Evolutionary conservation across 2,113 vertebrate species (phyloP).

Genomic region (Apistogramma diplotaenia): DNA sequence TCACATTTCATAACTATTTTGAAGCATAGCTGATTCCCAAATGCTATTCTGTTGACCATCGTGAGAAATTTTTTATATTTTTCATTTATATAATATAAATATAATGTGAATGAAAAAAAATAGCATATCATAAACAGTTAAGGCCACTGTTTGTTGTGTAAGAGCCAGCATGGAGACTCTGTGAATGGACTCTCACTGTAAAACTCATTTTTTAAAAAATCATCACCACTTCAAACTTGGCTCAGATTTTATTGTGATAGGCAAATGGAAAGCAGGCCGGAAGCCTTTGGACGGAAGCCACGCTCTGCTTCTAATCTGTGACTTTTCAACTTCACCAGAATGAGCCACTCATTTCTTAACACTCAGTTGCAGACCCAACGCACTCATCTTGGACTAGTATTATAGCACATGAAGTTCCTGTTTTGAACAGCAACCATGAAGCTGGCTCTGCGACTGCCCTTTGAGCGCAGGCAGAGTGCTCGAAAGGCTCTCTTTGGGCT

Average conservation of each 20-base stretch:
- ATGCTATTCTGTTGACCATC: neutral
- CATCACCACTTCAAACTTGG: neutral
- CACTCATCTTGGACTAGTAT: neutral
- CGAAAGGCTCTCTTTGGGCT: neutral
- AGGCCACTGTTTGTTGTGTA: neutral
- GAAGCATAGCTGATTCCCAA: neutral
- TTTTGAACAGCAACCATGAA: neutral
- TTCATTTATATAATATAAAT: too few species aligned
- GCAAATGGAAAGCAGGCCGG: neutral
- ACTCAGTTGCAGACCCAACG: neutral
- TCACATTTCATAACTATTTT: neutral
- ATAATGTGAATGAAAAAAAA: neutral
- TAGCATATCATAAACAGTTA: neutral
- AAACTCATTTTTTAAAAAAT: neutral
- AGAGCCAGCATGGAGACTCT: neutral
- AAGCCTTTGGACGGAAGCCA: constrained; percentile 5
- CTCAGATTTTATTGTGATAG: neutral
- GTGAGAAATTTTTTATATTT: too few species aligned
- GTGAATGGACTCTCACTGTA: neutral
- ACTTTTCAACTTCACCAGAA: neutral
- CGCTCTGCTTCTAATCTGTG: neutral
- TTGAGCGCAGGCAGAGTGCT: neutral
- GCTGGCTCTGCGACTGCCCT: neutral
- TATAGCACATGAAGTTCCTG: neutral
- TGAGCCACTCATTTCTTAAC: neutral